Evolutionary conservation across 2,797 vertebrate species (phyloP).

Genomic region (Decapterus maruadsi): DNA sequence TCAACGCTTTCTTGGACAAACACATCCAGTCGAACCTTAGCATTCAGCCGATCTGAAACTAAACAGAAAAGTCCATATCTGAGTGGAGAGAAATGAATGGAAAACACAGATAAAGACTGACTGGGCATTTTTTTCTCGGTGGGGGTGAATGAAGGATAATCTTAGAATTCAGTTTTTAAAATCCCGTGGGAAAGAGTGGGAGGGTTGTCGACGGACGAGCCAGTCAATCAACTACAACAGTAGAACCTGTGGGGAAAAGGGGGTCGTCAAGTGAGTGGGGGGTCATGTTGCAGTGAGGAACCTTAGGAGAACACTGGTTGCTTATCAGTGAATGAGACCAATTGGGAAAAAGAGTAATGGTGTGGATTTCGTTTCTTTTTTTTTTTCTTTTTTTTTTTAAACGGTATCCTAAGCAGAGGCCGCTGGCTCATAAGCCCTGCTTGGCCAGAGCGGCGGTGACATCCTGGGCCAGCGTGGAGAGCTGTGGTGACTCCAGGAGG

Average conservation of each 20-base stretch:
- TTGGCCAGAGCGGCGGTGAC: conserved; percentile 96
- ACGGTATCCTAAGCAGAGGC: conserved; percentile 3
- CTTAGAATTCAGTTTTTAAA: conserved; percentile 59
- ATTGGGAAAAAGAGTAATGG: conserved; percentile 25
- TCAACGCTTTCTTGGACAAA: conserved; percentile 32
- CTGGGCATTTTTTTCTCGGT: background rate
- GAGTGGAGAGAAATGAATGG: conserved; percentile 18
- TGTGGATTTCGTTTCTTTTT: conserved; percentile 3
- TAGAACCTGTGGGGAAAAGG: conserved; percentile 29
- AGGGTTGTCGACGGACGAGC: conserved; percentile 35
- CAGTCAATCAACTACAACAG: conserved; percentile 46
- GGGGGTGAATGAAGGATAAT: conserved; percentile 19
- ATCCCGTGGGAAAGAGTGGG: conserved; percentile 56
- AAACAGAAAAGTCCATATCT: conserved; percentile 47
- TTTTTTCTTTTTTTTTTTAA: background rate
- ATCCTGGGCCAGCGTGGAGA: conserved; percentile 95
- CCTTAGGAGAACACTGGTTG: conserved; percentile 47
- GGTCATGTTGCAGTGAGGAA: conserved; percentile 29
- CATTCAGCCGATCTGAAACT: conserved; percentile 34
- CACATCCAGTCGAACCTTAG: conserved; percentile 36
- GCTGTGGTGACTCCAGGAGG: conserved; percentile 94
- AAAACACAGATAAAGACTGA: conserved; percentile 16
- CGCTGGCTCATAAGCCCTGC: conserved; percentile 93
- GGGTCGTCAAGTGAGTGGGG: background rate
- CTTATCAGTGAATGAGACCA: conserved; percentile 27